Percentiles rank a stretch among this genome's conserved stretches.
These are phyloP conservation scores for Formica selysi DNA, from an alignment of 1,140 invertebrate species.

Conservation along the genomic window DNA sequence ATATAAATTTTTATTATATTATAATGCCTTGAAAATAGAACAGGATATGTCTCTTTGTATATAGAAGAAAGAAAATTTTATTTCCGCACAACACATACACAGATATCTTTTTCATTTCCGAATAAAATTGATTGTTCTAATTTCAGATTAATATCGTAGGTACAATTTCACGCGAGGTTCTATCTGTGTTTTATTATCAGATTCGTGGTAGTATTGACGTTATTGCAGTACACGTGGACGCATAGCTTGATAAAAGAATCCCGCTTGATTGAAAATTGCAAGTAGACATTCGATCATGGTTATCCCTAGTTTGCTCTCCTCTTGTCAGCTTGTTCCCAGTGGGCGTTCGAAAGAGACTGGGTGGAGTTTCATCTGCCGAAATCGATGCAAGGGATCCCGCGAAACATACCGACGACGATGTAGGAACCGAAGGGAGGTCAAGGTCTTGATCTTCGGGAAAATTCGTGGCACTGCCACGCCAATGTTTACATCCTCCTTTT, in stretches of 20 bases:
- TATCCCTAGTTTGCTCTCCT: neutral
- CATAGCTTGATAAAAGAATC: neutral
- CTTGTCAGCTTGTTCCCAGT: conserved; percentile 33
- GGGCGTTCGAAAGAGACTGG: conserved; percentile 26
- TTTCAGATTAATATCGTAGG: neutral
- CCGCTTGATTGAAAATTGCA: neutral
- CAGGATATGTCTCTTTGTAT: neutral
- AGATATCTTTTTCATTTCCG: neutral
- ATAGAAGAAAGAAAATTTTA: neutral
- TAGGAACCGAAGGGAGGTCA: conserved; percentile 62
- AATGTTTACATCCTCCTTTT: conserved; percentile 1
- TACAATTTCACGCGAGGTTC: neutral
- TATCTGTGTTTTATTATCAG: neutral
- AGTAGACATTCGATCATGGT: conserved; percentile 27
- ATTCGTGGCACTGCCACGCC: neutral
- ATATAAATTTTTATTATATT: neutral
- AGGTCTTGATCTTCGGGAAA: conserved; percentile 64
- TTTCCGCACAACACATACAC: neutral
- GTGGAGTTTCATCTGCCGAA: conserved; percentile 64
- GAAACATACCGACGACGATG: conserved; percentile 55
- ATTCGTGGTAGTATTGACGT: neutral
- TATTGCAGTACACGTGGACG: neutral
- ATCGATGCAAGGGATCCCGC: conserved; percentile 70
- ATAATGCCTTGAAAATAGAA: neutral
- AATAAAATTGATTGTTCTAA: neutral